phyloP scores from a whole-genome alignment of 1,140 invertebrate genomes.

The Plodia interpunctella region DNA sequence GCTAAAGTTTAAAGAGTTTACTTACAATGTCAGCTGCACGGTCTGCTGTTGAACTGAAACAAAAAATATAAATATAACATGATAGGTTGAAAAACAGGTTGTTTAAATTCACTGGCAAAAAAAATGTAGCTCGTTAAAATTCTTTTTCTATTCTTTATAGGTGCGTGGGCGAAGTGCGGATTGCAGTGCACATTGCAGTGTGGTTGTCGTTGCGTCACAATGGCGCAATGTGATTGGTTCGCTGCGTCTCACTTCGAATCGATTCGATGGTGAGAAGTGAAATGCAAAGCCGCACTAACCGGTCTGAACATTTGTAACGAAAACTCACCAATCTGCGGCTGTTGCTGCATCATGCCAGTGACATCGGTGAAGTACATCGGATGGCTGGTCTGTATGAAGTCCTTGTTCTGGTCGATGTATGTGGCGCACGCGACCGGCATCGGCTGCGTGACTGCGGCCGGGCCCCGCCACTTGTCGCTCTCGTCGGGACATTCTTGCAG shows the following conservation, averaged over 20 bases:
- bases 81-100: too few relatives aligned
- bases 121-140: too few relatives aligned
- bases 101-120: too few relatives aligned
- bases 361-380: slow-evolving; percentile 54
- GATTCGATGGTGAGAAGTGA: too few relatives aligned
- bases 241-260: too few relatives aligned
- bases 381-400: slow-evolving; percentile 37
- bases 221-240: too few relatives aligned
- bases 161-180: too few relatives aligned
- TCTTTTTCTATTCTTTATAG: too few relatives aligned
- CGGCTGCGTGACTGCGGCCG: slow-evolving; percentile 25
- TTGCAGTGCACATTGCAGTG: too few relatives aligned
- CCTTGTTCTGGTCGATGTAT: slow-evolving; percentile 46
- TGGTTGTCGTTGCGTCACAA: too few relatives aligned
- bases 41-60: slow-evolving; percentile 59
- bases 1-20: slow-evolving; percentile 23
- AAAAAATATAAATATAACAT: slow-evolving; percentile 23
- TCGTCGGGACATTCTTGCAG: slow-evolving; percentile 34
- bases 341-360: slow-evolving; percentile 44
- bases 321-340: slow-evolving; percentile 39
- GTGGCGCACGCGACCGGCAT: slow-evolving; percentile 29
- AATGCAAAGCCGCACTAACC: too few relatives aligned
- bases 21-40: slow-evolving; percentile 58
- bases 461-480: slow-evolving; percentile 43
- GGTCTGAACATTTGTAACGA: too few relatives aligned